These are phyloP conservation scores for Phania funesta DNA, from an alignment of 2,888 invertebrate genomes.

Conservation along the genomic window DNA sequence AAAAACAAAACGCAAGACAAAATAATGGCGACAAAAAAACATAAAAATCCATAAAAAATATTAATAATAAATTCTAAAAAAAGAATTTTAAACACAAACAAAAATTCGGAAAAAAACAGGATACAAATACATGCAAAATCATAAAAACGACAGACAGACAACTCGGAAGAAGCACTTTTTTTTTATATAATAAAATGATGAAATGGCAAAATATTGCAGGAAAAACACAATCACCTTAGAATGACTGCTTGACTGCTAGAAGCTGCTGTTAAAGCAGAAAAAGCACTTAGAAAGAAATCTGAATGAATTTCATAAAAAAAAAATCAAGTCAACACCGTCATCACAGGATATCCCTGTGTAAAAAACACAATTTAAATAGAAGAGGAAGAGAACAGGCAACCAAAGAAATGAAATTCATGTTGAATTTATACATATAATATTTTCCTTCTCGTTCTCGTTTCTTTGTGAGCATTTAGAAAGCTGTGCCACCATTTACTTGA, in stretches of 20 bases:
- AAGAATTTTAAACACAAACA: neutral
- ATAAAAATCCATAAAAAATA: slow-evolving; percentile 3
- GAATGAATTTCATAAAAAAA: slow-evolving; percentile 38
- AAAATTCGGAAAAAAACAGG: neutral
- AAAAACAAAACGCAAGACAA: slow-evolving; percentile 17
- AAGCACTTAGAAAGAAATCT: slow-evolving; percentile 32
- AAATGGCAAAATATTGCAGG: slow-evolving; percentile 66
- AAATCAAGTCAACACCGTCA: slow-evolving; percentile 25
- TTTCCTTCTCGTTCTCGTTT: slow-evolving; percentile 12
- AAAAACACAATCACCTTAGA: slow-evolving; percentile 66
- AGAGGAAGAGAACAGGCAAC: neutral
- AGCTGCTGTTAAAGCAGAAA: slow-evolving; percentile 47
- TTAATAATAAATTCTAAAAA: slow-evolving; percentile 40
- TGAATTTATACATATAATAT: slow-evolving; percentile 29
- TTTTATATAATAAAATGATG: slow-evolving; percentile 62
- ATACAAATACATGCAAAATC: neutral
- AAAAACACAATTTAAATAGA: slow-evolving; percentile 38
- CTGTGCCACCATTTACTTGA: slow-evolving; percentile 61
- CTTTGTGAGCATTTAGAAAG: slow-evolving; percentile 23
- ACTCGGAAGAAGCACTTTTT: slow-evolving; percentile 6
- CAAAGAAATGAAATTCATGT: slow-evolving; percentile 41
- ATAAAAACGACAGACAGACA: neutral
- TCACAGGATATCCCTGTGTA: slow-evolving; percentile 29
- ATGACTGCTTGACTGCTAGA: slow-evolving; percentile 62
- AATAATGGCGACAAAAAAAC: slow-evolving; percentile 8